phyloP scores from a whole-genome alignment of 2,113 vertebrate genomes.

The Gymnobelideus leadbeateri region DNA sequence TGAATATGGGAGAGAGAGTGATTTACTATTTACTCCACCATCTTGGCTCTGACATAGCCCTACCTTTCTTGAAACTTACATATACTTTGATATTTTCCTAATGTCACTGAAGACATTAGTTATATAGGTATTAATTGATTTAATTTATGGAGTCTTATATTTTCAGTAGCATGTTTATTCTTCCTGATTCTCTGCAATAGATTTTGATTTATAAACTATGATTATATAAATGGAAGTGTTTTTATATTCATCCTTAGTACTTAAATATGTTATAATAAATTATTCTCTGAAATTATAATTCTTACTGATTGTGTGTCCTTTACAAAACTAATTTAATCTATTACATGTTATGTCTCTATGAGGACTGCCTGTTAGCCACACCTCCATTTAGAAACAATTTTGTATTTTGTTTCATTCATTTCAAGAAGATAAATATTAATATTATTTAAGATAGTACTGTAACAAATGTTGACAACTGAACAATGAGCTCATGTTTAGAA shows the following conservation, averaged over 20 bases:
- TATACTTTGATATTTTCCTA: neutral
- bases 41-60: too few species aligned
- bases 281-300: neutral
- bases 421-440: neutral
- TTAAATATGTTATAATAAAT: neutral
- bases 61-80: too few species aligned
- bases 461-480: neutral
- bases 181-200: neutral
- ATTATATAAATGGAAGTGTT: neutral
- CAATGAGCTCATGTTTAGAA: neutral
- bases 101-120: neutral
- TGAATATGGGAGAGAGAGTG: too few species aligned
- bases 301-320: neutral
- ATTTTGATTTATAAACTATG: neutral
- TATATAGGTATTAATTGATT: neutral
- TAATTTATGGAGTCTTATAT: neutral
- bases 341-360: neutral
- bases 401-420: neutral
- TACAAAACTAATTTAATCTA: neutral
- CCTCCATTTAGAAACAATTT: neutral
- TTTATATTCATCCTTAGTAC: neutral
- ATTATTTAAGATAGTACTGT: neutral
- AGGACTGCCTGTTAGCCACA: accelerated
- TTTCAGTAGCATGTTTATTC: neutral
- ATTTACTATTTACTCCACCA: too few species aligned